These are phyloP conservation scores for Laticauda laticaudata DNA, from an alignment of 2,113 vertebrate species.

Conservation along the genomic window DNA sequence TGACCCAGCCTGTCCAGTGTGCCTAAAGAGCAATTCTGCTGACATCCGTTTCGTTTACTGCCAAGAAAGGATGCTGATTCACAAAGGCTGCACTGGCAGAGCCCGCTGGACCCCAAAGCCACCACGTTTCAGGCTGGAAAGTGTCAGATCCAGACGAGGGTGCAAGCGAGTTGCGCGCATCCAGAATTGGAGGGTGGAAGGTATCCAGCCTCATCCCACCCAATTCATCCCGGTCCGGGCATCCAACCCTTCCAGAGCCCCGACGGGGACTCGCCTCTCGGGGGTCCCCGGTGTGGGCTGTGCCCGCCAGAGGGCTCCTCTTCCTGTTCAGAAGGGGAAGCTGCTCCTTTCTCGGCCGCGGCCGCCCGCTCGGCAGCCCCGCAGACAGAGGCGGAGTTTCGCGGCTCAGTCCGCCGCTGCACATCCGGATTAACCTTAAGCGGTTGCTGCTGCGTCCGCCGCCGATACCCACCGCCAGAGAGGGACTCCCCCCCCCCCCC, in stretches of 20 bases:
- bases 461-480: not conserved
- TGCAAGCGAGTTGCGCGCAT: not conserved
- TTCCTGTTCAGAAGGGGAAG: not conserved
- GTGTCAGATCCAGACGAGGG: not conserved
- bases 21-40: not conserved
- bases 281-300: not conserved
- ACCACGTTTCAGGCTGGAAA: not conserved
- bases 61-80: not conserved
- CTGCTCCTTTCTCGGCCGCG: not conserved
- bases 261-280: not conserved
- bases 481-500: not conserved
- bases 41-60: not conserved
- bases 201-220: not conserved
- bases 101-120: not conserved
- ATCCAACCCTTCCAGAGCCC: not conserved
- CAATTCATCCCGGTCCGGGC: not conserved
- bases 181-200: not conserved
- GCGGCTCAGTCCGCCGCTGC: slow-evolving; percentile 5
- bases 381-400: slow-evolving; percentile 16
- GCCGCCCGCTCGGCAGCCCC: not conserved
- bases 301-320: slow-evolving; percentile 17
- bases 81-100: not conserved
- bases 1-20: not conserved
- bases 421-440: slow-evolving; percentile 23
- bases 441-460: not conserved